Conservation (phyloP, 2,888 invertebrate genomes). For the Polyploca ridens region DNA sequence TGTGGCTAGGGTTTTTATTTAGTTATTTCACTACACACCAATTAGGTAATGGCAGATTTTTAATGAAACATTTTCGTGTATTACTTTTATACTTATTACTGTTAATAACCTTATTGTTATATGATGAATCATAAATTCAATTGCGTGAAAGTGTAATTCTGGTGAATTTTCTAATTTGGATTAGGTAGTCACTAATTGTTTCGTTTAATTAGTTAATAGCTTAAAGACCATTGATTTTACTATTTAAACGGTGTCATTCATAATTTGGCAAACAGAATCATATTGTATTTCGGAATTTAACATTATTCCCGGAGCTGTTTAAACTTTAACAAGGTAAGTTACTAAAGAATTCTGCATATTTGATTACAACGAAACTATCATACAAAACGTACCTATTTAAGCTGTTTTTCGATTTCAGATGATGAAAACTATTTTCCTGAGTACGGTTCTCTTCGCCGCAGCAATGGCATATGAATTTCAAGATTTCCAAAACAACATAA, state of each 20-base stretch:
- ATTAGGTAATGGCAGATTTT: neutral
- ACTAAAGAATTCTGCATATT: neutral
- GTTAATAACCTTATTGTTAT: neutral
- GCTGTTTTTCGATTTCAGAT: neutral
- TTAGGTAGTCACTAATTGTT: neutral
- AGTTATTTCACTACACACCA: neutral
- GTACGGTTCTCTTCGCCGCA: constrained; percentile 25
- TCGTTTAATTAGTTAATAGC: neutral
- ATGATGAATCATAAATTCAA: neutral
- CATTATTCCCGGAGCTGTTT: neutral
- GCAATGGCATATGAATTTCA: constrained; percentile 27
- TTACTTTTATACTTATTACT: neutral
- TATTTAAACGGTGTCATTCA: neutral
- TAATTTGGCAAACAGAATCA: neutral
- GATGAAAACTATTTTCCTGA: neutral
- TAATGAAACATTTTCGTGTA: neutral
- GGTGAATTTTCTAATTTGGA: neutral
- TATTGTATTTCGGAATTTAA: neutral
- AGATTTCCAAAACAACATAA: constrained; percentile 37
- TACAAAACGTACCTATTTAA: neutral
- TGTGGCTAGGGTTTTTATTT: neutral
- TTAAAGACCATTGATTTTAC: neutral
- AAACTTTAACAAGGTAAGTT: neutral
- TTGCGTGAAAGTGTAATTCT: neutral
- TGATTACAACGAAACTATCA: neutral